A percentile compares a stretch with the other conserved stretches of the same genome.
phyloP scores from a whole-genome alignment of 2,888 invertebrate species.

The Bhutanitis thaidina region DNA sequence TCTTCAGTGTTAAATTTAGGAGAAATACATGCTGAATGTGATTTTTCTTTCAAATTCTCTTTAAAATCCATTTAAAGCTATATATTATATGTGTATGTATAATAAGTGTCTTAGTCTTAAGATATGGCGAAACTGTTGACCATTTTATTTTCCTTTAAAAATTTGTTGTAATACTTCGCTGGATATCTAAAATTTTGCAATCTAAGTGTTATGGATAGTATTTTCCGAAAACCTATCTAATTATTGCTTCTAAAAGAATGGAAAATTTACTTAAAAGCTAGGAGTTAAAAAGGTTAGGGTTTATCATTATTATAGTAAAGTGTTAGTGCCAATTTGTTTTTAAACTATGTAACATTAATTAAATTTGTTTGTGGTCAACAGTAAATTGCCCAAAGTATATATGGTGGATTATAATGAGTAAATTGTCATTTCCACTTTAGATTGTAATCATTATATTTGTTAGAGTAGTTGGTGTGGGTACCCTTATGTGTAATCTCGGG shows the following conservation, averaged over 20 bases:
- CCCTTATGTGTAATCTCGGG: slow-evolving; percentile 76
- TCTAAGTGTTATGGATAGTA: too few species aligned
- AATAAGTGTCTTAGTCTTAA: slow-evolving; percentile 45
- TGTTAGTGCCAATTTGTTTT: neutral
- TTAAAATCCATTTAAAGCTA: slow-evolving; percentile 68
- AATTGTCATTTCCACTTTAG: slow-evolving; percentile 60
- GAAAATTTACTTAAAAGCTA: too few species aligned
- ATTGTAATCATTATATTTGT: slow-evolving; percentile 74
- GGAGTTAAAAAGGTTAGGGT: neutral
- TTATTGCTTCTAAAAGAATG: too few species aligned
- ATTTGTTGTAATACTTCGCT: neutral
- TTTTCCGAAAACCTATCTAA: too few species aligned
- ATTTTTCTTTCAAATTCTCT: slow-evolving; percentile 67
- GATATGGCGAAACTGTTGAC: slow-evolving; percentile 61
- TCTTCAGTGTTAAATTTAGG: slow-evolving; percentile 4
- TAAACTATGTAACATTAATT: neutral
- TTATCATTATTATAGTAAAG: neutral
- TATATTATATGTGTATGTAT: slow-evolving; percentile 35
- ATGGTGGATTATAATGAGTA: slow-evolving; percentile 47
- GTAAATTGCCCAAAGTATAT: slow-evolving; percentile 45
- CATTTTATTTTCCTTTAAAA: slow-evolving; percentile 23
- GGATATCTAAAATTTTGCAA: too few species aligned
- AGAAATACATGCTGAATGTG: slow-evolving; percentile 36
- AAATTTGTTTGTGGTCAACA: slow-evolving; percentile 39
- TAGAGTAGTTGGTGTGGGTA: slow-evolving; percentile 79